A percentile compares a stretch with the other conserved stretches of the same genome.
phyloP scores from a whole-genome alignment of 1,140 invertebrate genomes.

The Ceratina calcarata region DNA sequence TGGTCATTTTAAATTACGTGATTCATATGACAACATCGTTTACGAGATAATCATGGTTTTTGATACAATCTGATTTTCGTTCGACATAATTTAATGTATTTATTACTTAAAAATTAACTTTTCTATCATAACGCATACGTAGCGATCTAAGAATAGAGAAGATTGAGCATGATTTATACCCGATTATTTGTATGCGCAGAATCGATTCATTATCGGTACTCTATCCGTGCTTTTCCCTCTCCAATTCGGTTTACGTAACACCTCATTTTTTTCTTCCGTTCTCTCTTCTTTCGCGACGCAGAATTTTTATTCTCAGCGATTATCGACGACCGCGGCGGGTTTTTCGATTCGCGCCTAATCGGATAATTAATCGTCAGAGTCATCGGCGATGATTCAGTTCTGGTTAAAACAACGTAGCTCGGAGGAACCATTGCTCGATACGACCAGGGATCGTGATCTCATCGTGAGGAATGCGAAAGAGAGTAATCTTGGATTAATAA shows the following conservation, averaged over 20 bases:
- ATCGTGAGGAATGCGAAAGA: neutral
- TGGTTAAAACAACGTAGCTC: constrained; percentile 29
- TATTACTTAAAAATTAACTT: neutral
- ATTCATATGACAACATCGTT: too few species aligned
- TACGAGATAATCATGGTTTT: too few species aligned
- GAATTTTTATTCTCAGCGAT: constrained; percentile 29
- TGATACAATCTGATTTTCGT: neutral
- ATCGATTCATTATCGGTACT: constrained; percentile 55
- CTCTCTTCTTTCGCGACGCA: neutral
- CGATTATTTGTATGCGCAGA: constrained; percentile 58
- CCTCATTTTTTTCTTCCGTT: constrained; percentile 9
- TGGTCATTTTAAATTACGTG: too few species aligned
- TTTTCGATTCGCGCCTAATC: constrained; percentile 26
- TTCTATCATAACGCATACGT: neutral
- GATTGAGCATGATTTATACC: constrained; percentile 50
- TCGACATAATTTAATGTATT: neutral
- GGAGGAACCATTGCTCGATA: neutral
- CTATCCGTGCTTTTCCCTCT: constrained; percentile 38
- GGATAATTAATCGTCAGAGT: constrained; percentile 52
- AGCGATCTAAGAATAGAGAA: constrained; percentile 27
- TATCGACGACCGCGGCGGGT: neutral
- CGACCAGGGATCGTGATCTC: neutral
- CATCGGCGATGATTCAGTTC: constrained; percentile 50
- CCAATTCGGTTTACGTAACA: constrained; percentile 30
- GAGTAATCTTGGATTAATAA: neutral